Percentiles rank a stretch among this genome's conserved stretches.
Conservation (phyloP, 53 echinoderm and acorn worm genomes). For the Hippasteria phrygiana region DNA sequence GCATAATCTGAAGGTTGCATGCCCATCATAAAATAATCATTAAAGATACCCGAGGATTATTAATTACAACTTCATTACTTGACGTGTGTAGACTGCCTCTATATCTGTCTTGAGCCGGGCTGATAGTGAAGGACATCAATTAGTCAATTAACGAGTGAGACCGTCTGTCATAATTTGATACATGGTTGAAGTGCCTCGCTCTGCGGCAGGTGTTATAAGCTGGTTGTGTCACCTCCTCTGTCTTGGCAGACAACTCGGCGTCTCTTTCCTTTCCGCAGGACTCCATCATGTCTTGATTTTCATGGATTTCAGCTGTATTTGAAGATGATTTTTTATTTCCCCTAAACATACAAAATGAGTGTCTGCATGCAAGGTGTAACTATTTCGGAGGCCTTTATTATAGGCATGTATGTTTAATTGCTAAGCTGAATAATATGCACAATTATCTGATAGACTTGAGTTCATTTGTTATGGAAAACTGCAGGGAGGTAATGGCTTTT, state of each 20-base stretch:
- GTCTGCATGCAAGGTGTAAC: too few relatives aligned
- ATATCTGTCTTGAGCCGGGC: background rate
- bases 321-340: too few relatives aligned
- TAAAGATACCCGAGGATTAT: background rate
- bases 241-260: background rate
- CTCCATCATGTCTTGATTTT: too few relatives aligned
- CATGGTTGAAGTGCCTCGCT: background rate
- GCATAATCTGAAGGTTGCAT: background rate
- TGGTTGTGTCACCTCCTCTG: background rate
- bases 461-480: too few relatives aligned
- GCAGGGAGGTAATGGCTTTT: too few relatives aligned
- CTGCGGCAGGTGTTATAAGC: background rate
- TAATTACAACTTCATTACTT: background rate
- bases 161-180: background rate
- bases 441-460: too few relatives aligned
- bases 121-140: background rate
- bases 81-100: background rate
- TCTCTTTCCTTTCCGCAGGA: background rate
- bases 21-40: background rate
- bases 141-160: background rate
- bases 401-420: too few relatives aligned
- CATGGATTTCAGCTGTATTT: too few relatives aligned
- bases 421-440: too few relatives aligned
- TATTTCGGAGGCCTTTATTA: too few relatives aligned
- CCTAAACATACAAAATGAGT: too few relatives aligned